Evolutionary conservation across 2,888 invertebrate genomes (phyloP), one percentile per base, ranked within the genome.

Genomic region (Toxonevra muliebris): DNA sequence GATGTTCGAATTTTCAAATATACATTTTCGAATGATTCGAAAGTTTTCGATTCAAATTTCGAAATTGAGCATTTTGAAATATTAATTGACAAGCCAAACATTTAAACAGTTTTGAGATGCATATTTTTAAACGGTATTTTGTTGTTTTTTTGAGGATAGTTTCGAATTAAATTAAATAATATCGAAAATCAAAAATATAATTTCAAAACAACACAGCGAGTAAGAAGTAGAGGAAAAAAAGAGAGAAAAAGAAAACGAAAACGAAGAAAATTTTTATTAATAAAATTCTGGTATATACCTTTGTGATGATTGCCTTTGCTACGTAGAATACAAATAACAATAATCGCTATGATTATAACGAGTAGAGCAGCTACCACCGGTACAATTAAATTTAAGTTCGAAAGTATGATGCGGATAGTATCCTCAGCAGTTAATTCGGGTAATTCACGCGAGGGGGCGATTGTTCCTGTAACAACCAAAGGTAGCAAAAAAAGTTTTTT

Each of bases 361-460:
- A 96, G 90, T 79, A 94, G 89, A 79, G 95, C 95, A 76, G 95
- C 95, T 85, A 94, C 93, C 80, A 96, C 93, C 67, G 96, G 96
- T 81, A 97, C 94, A 87, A 97, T 93, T 84, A 97, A 91, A 89
- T 95, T 95, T 84, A 96, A 90, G 87, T 96, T 94, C 80, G 93
- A 91, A 87, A 95, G 90, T 86, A 95, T 91, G 83, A 93, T 91
- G 89, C 92, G 92, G 87, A 94, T 89, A 78, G 94, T 93, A 86
- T 93, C 93, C 87, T 93, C 93, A 82, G 90, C 88, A 81, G 92
- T 91, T 81, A 90, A 88, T 80, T 91, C 88, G 83, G 92, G 92
- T 82, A 93, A 88, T 86, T 94, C 94, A 86, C 94, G 92, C 85
- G 91, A 91, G 87, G 95, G 95, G 87, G 95, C 94, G 88, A 95